These are phyloP conservation scores for Gonocerus acuteangulatus DNA, from an alignment of 2,888 invertebrate species.

Conservation along the genomic window DNA sequence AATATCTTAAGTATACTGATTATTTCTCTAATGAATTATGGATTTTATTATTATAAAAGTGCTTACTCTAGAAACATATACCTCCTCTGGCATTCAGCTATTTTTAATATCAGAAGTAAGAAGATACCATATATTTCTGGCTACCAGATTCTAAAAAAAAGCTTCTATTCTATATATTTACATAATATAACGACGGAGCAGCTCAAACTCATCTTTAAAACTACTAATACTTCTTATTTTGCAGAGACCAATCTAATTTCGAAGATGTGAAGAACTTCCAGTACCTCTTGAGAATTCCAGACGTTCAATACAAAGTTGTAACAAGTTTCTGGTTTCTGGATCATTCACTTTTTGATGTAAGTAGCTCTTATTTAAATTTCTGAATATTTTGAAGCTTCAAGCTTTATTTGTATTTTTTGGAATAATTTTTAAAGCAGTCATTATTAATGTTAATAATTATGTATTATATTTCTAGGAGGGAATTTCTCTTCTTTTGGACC, in stretches of 20 bases:
- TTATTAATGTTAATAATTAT: neutral
- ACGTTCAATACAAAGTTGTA: conserved; percentile 66
- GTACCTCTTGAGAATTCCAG: conserved; percentile 66
- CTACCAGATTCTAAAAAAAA: too few relatives aligned
- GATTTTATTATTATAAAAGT: too few relatives aligned
- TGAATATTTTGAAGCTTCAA: conserved; percentile 17
- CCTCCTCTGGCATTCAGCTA: too few relatives aligned
- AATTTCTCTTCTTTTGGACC: conserved; percentile 48
- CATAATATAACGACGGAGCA: too few relatives aligned
- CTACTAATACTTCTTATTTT: neutral
- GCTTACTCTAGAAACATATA: too few relatives aligned
- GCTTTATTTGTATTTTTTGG: neutral
- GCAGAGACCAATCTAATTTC: conserved; percentile 41
- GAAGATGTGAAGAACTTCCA: conserved; percentile 65
- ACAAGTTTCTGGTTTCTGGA: conserved; percentile 87
- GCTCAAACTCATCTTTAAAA: too few relatives aligned
- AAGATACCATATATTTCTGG: too few relatives aligned
- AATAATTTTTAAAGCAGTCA: neutral
- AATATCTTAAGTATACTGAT: too few relatives aligned
- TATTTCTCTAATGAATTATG: too few relatives aligned
- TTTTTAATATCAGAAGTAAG: too few relatives aligned
- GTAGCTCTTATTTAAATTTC: conserved; percentile 37
- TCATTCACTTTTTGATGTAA: conserved; percentile 72
- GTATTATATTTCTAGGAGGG: conserved; percentile 32
- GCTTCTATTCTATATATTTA: too few relatives aligned